Evolutionary conservation across 2,113 vertebrate genomes (phyloP).

Genomic region (Microtus ochrogaster): DNA sequence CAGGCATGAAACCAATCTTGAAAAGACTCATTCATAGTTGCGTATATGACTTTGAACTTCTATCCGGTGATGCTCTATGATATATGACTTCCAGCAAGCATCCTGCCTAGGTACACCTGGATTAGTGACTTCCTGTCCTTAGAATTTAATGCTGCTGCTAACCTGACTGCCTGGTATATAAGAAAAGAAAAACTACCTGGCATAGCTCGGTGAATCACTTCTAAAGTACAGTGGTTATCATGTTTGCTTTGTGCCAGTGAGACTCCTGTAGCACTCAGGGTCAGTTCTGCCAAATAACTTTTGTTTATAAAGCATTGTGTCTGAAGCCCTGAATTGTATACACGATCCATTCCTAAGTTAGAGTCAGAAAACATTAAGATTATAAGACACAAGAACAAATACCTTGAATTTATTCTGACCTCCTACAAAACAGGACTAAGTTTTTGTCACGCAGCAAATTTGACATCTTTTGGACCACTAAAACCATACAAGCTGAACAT

Average conservation of each 20-base stretch:
- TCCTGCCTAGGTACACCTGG: neutral
- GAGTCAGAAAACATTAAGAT: constrained; percentile 1
- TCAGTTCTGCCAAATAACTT: constrained; percentile 49
- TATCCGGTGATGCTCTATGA: constrained; percentile 8
- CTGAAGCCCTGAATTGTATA: neutral
- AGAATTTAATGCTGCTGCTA: constrained; percentile 15
- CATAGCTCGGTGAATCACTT: constrained; percentile 2
- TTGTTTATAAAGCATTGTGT: constrained; percentile 45
- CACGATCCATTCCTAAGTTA: constrained; percentile 23
- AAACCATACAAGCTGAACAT: constrained; percentile 45
- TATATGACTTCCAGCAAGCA: neutral
- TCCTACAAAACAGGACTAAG: constrained; percentile 10
- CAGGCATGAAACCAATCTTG: neutral
- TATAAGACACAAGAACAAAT: constrained; percentile 50
- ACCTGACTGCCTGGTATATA: neutral
- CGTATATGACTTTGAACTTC: neutral
- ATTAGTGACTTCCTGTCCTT: constrained; percentile 5
- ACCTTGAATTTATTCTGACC: constrained; percentile 15
- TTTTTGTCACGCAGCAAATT: constrained; percentile 9
- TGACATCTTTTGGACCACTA: constrained; percentile 21
- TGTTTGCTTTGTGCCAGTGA: constrained; percentile 35
- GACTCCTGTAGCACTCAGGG: neutral
- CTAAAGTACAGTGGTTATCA: neutral
- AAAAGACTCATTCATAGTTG: neutral
- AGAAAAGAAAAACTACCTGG: constrained; percentile 10